phyloP scores from a whole-genome alignment of 2,797 vertebrate species.

The Poecilia gillii region DNA sequence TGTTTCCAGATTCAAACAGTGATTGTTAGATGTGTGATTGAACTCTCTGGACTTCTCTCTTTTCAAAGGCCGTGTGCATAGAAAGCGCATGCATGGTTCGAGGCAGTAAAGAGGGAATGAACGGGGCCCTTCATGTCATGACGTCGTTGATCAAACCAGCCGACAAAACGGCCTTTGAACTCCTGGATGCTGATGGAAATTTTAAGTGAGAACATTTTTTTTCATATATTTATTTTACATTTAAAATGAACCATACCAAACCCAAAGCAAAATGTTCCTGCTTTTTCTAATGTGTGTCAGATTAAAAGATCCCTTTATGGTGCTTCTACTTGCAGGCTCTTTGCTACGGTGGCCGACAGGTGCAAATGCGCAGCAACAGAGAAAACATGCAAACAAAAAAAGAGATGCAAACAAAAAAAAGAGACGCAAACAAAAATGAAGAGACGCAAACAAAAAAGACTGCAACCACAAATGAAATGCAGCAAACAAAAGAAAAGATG shows the following conservation, averaged over 20 bases:
- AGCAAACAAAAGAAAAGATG: no score
- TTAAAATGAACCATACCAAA: not conserved
- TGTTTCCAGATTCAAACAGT: constrained; percentile 25
- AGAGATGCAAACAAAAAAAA: no score
- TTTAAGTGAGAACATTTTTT: constrained; percentile 85
- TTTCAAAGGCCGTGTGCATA: constrained; percentile 89
- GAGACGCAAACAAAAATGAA: no score
- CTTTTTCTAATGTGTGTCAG: not conserved
- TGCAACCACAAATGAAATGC: no score
- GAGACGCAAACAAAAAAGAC: no score
- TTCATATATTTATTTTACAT: not conserved
- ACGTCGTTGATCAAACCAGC: constrained; percentile 87
- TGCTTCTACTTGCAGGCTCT: not conserved
- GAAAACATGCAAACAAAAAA: no score
- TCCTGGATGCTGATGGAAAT: constrained; percentile 86
- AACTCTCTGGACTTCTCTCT: constrained; percentile 8
- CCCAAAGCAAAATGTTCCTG: not conserved
- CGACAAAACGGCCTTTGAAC: constrained; percentile 85
- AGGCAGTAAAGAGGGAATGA: constrained; percentile 93
- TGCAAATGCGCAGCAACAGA: no score
- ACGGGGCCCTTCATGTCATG: constrained; percentile 90
- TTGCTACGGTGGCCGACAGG: no score
- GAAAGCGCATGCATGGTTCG: constrained; percentile 95
- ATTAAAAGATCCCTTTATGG: not conserved
- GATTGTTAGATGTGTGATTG: constrained; percentile 7